Evolutionary conservation across 2,113 vertebrate genomes (phyloP), one percentile per base, ranked within the genome.

Genomic region (Cryptoleucopteryx plumbea): DNA sequence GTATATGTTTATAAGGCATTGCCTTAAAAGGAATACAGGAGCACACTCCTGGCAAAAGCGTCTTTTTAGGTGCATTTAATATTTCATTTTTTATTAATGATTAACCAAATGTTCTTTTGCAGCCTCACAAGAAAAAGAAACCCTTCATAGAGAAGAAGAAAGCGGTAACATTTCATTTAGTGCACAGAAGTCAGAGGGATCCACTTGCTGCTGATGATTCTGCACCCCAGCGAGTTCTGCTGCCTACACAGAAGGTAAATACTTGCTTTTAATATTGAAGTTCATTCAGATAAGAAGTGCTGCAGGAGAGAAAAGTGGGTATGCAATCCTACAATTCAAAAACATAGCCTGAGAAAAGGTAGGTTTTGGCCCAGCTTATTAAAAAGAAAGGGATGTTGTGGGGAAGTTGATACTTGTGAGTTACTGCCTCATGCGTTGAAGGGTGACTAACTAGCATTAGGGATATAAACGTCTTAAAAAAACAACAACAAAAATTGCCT

Each of bases 91-190:
- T 73, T 26, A 11, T 27, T 65, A 34, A 17, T 9, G 7, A 21
- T 67, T 70, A 74, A 81, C 10, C 10, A 20, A 55, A n/a, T 92
- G 26, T 93, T 48, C 45, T 86, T 91, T 95, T 97, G 10, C 97
- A 99, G 99, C 99, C 99, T 95, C 99, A 99, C 97, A 99, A 98
- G 87, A 99, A 99, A 96, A 99, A 99, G 97, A 99, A 99, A 42
- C 98, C 99, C 2, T 99, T 99, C 94, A 99, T 99, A 92, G 98
- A 99, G 25, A 99, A 99, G 98, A 99, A 99, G 98, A 99, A 99
- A 73, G 98, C 99, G 0, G 99, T 99, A 58, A 99, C 99, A 19
- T 99, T 99, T 95, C 99, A 99, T 87, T 98, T 99, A 25, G 99
- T 99, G 70, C 99, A 99, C 97, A 98, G 99, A 92, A 99, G 99